A percentile compares a stretch with the other conserved stretches of the same genome.
Conservation (phyloP, 2,888 invertebrate genomes). For the Synergus gifuensis region DNA sequence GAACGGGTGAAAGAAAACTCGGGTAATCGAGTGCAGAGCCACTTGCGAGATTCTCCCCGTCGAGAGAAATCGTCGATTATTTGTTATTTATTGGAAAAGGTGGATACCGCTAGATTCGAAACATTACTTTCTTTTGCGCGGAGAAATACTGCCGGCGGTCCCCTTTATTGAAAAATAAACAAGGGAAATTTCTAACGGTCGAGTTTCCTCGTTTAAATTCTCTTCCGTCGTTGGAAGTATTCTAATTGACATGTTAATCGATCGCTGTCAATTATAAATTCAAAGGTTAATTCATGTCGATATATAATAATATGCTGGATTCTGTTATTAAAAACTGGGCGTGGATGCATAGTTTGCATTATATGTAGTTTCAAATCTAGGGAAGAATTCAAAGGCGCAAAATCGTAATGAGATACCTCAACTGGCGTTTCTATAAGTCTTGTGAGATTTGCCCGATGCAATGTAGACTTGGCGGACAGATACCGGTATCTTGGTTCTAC, state of each 20-base stretch:
- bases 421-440: neutral
- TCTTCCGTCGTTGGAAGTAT: neutral
- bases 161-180: constrained; percentile 23
- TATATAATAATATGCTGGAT: constrained; percentile 4
- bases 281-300: neutral
- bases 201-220: constrained; percentile 5
- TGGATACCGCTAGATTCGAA: constrained; percentile 24
- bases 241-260: constrained; percentile 21
- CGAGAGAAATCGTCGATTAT: constrained; percentile 43
- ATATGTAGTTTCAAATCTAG: too few relatives aligned
- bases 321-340: neutral
- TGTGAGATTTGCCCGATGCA: constrained; percentile 22
- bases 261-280: constrained; percentile 21
- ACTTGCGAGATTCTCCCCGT: constrained; percentile 42
- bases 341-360: constrained; percentile 9
- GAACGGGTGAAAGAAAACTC: neutral
- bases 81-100: constrained; percentile 31
- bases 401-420: neutral
- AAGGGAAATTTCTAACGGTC: constrained; percentile 28
- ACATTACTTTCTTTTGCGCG: constrained; percentile 18
- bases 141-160: constrained; percentile 13
- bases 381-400: too few relatives aligned
- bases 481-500: constrained; percentile 47
- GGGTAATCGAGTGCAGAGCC: constrained; percentile 45
- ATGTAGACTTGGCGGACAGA: constrained; percentile 39